Evolutionary conservation across 1,140 invertebrate species (phyloP).

Genomic region (Charaxes varanes): DNA sequence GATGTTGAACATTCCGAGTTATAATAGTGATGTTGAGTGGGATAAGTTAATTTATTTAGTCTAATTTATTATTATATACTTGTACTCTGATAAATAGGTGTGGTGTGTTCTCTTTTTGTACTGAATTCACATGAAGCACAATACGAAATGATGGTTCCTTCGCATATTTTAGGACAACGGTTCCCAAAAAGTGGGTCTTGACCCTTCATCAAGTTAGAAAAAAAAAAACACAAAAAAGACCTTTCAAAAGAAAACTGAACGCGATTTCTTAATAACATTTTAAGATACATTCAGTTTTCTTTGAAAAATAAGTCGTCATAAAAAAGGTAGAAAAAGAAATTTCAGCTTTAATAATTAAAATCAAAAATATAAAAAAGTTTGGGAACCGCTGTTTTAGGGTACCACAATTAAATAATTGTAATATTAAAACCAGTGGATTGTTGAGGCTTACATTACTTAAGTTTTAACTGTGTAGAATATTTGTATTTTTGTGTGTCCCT

Average conservation of each 20-base stretch:
- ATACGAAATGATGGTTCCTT: conserved; percentile 12
- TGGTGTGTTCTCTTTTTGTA: conserved; percentile 62
- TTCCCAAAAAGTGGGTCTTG: neutral
- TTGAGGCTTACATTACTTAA: conserved; percentile 16
- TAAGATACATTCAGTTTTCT: no score
- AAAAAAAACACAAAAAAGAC: no score
- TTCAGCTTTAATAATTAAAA: no score
- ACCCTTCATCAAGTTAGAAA: no score
- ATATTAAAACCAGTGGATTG: no score
- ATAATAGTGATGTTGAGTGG: conserved; percentile 57
- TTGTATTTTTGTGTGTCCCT: conserved; percentile 13
- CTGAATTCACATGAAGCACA: conserved; percentile 35
- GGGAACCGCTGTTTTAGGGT: no score
- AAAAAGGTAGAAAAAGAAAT: no score
- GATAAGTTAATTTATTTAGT: conserved; percentile 61
- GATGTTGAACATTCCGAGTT: conserved; percentile 70
- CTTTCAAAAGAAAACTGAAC: no score
- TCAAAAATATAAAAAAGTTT: no score
- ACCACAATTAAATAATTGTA: no score
- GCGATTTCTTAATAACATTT: no score
- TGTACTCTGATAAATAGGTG: conserved; percentile 33
- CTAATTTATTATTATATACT: conserved; percentile 68
- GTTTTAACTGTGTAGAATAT: conserved; percentile 12
- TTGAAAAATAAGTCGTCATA: no score
- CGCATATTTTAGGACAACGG: conserved; percentile 3